Conservation (phyloP, 2,888 invertebrate species). For the Melipona beecheii region DNA sequence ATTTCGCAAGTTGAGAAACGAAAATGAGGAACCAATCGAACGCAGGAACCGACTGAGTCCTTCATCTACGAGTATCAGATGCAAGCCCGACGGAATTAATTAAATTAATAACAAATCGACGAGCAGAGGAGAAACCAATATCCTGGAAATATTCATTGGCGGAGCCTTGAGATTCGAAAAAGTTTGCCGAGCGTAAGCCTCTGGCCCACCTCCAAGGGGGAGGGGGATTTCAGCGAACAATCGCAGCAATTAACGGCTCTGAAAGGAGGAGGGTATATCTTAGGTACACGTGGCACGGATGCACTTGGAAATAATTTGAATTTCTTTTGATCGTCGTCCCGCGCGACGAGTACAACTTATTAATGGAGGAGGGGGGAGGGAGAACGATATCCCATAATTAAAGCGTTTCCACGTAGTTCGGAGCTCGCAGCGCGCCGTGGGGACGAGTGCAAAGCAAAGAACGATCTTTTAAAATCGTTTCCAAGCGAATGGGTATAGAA, state of each 20-base stretch:
- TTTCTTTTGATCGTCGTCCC: neutral
- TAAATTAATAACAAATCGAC: neutral
- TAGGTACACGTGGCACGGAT: too few relatives aligned
- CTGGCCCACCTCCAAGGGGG: too few relatives aligned
- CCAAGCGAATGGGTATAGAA: conserved; percentile 22
- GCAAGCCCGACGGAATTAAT: too few relatives aligned
- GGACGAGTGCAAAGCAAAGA: conserved; percentile 51
- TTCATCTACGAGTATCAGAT: too few relatives aligned
- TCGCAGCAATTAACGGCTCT: conserved; percentile 1
- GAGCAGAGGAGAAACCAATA: neutral
- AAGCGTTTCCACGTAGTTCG: neutral
- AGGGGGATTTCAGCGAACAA: neutral
- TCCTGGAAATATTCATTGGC: neutral
- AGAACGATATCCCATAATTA: conserved; percentile 45
- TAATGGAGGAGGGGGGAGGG: neutral
- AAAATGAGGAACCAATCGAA: too few relatives aligned
- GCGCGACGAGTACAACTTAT: conserved; percentile 22
- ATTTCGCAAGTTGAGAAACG: too few relatives aligned
- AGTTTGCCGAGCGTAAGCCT: neutral
- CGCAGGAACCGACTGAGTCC: too few relatives aligned
- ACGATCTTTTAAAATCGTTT: conserved; percentile 48
- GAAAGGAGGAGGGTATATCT: neutral
- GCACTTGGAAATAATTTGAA: neutral
- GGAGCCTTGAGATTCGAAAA: neutral
- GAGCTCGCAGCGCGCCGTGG: neutral